Conservation (phyloP, 2,797 vertebrate species). For the Kryptopterus vitreolus region DNA sequence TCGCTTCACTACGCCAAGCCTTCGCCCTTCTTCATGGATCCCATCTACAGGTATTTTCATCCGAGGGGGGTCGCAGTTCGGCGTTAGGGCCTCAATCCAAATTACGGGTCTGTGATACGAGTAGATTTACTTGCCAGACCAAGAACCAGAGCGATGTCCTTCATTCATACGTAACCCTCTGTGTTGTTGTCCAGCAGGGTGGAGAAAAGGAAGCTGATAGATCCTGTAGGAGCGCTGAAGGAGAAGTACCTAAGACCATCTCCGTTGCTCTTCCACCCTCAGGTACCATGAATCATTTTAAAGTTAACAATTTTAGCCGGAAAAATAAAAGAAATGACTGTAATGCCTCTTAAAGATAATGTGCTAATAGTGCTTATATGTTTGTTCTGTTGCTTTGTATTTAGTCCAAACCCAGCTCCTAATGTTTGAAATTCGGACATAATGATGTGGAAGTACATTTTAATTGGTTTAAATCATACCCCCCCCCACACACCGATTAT, state of each 20-base stretch:
- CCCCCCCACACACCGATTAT: constrained; percentile 40
- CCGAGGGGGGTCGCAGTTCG: constrained; percentile 63
- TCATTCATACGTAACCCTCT: constrained; percentile 94
- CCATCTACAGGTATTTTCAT: constrained; percentile 98
- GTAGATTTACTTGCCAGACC: constrained; percentile 30
- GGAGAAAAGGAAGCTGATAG: constrained; percentile 98
- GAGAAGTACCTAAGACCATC: constrained; percentile 95
- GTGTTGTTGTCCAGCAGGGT: constrained; percentile 98
- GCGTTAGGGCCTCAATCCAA: background rate
- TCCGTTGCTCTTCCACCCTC: constrained; percentile 92
- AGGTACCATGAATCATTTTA: constrained; percentile 74
- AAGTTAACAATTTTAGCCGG: background rate
- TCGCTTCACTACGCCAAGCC: constrained; percentile 97
- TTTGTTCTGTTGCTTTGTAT: background rate
- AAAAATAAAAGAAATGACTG: background rate
- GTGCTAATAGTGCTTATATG: background rate
- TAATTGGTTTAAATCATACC: constrained; percentile 31
- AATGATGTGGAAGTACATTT: constrained; percentile 5
- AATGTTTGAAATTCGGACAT: constrained; percentile 11
- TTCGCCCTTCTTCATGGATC: constrained; percentile 99
- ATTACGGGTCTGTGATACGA: constrained; percentile 6
- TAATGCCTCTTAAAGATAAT: background rate
- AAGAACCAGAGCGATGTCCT: constrained; percentile 48
- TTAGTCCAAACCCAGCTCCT: background rate
- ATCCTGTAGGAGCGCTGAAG: constrained; percentile 93